A percentile compares a stretch with the other conserved stretches of the same genome.
These are phyloP conservation scores for Psephotus haematonotus DNA, from an alignment of 2,113 vertebrate genomes.

Conservation along the genomic window DNA sequence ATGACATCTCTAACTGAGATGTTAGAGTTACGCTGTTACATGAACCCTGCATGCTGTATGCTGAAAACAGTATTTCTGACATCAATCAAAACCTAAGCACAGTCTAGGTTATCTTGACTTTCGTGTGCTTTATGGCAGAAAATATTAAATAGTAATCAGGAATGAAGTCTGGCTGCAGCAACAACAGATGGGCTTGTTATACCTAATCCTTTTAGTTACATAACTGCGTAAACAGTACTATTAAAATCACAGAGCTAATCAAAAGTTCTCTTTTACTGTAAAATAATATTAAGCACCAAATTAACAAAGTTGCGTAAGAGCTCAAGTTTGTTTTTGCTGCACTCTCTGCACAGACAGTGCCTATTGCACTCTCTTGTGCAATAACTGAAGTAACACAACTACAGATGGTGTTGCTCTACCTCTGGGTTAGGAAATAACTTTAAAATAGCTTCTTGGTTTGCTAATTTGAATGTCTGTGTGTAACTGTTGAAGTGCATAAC, in stretches of 20 bases:
- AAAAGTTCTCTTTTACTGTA: background rate
- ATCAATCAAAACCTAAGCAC: background rate
- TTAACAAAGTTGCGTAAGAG: background rate
- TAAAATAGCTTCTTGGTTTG: background rate
- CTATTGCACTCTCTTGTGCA: slow-evolving; percentile 15
- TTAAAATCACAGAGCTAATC: background rate
- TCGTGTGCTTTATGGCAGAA: background rate
- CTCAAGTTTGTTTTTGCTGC: background rate
- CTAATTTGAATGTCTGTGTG: background rate
- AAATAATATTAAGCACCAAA: background rate
- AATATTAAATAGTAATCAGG: background rate
- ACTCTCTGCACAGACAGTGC: background rate
- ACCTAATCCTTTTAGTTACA: background rate
- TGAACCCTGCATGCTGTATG: background rate
- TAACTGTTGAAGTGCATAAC: background rate
- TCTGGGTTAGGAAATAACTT: slow-evolving; percentile 31
- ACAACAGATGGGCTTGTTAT: background rate
- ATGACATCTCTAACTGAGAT: background rate
- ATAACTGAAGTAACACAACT: background rate
- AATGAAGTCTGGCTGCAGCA: background rate
- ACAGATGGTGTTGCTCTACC: slow-evolving; percentile 3
- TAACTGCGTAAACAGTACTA: background rate
- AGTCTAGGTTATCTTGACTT: background rate
- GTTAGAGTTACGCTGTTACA: background rate
- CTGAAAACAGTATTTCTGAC: background rate